Conservation (phyloP, 1,140 invertebrate species). For the Panulirus ornatus region DNA sequence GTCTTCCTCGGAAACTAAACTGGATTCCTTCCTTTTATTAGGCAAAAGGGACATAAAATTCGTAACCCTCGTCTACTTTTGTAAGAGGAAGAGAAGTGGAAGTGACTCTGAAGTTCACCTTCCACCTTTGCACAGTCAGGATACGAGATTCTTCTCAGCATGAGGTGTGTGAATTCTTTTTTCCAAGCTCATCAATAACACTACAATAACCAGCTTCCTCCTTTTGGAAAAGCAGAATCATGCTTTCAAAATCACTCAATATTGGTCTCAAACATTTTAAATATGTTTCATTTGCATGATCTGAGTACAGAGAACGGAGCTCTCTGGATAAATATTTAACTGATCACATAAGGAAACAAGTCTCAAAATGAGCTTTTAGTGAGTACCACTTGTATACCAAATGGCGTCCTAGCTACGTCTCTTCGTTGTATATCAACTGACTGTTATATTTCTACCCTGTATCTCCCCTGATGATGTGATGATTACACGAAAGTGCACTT, state of each 20-base stretch:
- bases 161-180: too few species aligned
- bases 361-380: too few species aligned
- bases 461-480: too few species aligned
- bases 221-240: too few species aligned
- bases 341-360: too few species aligned
- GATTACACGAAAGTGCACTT: too few species aligned
- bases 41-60: constrained; percentile 28
- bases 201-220: constrained; percentile 43
- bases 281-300: constrained; percentile 40
- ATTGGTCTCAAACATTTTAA: constrained; percentile 47
- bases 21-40: constrained; percentile 20
- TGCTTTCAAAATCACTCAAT: constrained; percentile 39
- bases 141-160: constrained; percentile 29
- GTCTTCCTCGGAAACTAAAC: too few species aligned
- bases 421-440: too few species aligned
- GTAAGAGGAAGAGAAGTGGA: constrained; percentile 48
- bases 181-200: constrained; percentile 39
- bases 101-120: constrained; percentile 31
- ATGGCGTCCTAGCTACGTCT: too few species aligned
- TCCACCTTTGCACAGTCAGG: constrained; percentile 43
- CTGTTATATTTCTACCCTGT: too few species aligned
- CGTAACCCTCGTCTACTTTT: constrained; percentile 33
- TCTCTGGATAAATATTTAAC: too few species aligned
- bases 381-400: too few species aligned
- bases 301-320: constrained; percentile 34